Conservation (phyloP, 2,113 vertebrate species). For the Aegithalos caudatus region DNA sequence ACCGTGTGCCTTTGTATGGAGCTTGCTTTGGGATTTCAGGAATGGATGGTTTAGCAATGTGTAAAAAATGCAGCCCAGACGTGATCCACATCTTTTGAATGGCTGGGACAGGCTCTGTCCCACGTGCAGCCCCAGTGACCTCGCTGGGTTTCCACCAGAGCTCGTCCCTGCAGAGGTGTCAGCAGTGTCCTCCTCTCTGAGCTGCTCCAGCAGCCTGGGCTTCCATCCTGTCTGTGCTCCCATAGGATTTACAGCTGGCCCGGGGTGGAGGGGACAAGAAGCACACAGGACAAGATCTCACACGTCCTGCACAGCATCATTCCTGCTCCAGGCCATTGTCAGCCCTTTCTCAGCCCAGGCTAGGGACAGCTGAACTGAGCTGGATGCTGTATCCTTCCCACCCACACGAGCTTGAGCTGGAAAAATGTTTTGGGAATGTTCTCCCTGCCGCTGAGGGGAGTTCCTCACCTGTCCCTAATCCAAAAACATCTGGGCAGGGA, state of each 20-base stretch:
- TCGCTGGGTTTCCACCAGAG: not conserved
- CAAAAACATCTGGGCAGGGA: not conserved
- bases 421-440: not conserved
- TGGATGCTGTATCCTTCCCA: not conserved
- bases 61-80: constrained; percentile 21
- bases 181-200: not conserved
- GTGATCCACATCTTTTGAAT: not conserved
- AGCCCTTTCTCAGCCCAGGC: not conserved
- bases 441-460: not conserved
- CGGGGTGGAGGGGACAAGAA: not conserved
- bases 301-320: not conserved
- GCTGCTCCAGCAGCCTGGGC: not conserved
- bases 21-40: constrained; percentile 55
- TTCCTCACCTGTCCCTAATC: not conserved
- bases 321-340: not conserved
- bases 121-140: not conserved
- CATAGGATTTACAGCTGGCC: not conserved
- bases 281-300: not conserved
- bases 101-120: not conserved
- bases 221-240: not conserved
- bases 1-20: constrained; percentile 21
- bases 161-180: not conserved
- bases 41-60: constrained; percentile 60
- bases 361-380: not conserved
- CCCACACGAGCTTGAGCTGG: not conserved